Percentiles rank a stretch among this genome's conserved stretches.
Evolutionary conservation across 2,113 vertebrate species (phyloP).

Genomic region (Cettia cetti): DNA sequence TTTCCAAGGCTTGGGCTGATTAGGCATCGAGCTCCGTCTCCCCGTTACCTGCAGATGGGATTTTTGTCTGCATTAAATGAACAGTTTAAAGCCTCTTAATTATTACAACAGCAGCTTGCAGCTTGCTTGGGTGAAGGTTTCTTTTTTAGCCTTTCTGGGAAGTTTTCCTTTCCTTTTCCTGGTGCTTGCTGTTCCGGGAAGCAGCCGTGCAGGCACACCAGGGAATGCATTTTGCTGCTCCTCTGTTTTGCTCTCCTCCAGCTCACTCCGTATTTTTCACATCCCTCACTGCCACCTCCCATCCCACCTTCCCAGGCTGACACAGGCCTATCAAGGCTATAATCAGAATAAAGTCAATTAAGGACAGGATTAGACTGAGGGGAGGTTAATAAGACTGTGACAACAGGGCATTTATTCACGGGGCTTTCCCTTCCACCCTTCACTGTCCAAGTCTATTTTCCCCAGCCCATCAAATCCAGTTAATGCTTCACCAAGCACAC

Average conservation of each 20-base stretch:
- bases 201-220: accelerated
- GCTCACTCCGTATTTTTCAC: not conserved
- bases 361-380: slow-evolving; percentile 8
- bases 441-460: not conserved
- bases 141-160: not conserved
- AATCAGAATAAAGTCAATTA: slow-evolving; percentile 50
- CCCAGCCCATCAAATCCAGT: not conserved
- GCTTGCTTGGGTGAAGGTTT: not conserved
- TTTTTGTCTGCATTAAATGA: not conserved
- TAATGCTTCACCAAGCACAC: not conserved
- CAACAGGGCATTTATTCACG: not conserved
- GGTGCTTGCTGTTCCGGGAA: not conserved
- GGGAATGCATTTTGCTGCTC: not conserved
- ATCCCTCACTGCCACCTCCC: not conserved
- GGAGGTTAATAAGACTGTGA: slow-evolving; percentile 20
- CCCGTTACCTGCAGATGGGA: not conserved
- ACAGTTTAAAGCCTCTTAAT: not conserved
- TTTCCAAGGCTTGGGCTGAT: not conserved
- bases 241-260: not conserved
- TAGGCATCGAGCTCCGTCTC: not conserved
- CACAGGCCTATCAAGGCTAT: not conserved
- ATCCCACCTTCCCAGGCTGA: not conserved
- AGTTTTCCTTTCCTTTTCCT: not conserved
- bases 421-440: not conserved
- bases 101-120: not conserved